phyloP scores from a whole-genome alignment of 1,140 invertebrate species.

The Sarcophaga peregrina region DNA sequence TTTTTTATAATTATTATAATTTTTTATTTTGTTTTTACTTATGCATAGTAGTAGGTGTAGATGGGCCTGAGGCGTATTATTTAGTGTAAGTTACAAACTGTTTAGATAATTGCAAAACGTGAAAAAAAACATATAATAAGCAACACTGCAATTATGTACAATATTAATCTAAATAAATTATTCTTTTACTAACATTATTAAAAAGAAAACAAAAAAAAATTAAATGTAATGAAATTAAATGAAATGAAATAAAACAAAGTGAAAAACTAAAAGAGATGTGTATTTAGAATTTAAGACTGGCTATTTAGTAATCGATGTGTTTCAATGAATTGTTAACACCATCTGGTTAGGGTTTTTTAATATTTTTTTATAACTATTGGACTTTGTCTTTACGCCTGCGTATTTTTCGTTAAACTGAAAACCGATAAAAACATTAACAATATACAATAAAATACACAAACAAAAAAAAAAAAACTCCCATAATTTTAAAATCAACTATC shows the following conservation, averaged over 20 bases:
- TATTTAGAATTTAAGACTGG: no score
- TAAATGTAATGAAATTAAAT: no score
- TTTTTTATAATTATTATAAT: no score
- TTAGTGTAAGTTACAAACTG: background rate
- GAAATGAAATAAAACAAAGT: no score
- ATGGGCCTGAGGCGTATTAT: background rate
- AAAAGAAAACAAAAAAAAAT: background rate
- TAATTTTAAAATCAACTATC: constrained; percentile 32
- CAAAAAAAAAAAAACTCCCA: constrained; percentile 22
- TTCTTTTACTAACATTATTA: background rate
- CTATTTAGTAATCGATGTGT: no score
- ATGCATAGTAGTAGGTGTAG: no score
- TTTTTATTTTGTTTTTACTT: no score
- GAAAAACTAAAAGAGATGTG: no score
- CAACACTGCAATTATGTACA: background rate
- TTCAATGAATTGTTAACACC: background rate
- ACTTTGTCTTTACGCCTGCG: background rate
- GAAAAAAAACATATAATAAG: background rate
- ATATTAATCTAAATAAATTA: constrained; percentile 4
- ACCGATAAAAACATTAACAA: background rate
- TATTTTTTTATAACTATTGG: background rate
- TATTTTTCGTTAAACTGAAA: background rate
- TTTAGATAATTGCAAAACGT: constrained; percentile 14
- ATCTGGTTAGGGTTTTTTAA: background rate
- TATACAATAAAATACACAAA: background rate